Evolutionary conservation across 1,140 invertebrate species (phyloP), one percentile per base, ranked within the genome.

Genomic region (Cyclargus thomasi): DNA sequence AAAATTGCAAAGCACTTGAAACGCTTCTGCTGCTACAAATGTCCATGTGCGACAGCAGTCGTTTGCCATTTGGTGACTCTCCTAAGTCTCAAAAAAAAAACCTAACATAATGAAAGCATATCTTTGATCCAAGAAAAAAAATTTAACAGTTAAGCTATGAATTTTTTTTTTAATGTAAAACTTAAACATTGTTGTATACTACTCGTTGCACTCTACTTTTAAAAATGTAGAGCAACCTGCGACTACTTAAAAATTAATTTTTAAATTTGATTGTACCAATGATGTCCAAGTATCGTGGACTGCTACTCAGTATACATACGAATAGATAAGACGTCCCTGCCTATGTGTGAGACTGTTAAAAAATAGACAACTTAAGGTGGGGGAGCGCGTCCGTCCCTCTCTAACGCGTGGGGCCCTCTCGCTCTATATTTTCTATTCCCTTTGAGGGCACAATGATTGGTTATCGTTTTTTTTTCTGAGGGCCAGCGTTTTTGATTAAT

Each of bases 351-450:
- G 55, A 68, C 29, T 64, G 63, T 67, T 64, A 47, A 70, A 69
- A 70, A 68, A 64, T 63, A 53, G 53, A 59, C 55, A 59, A 59
- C 55, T 59, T 59, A 20, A 59, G 55, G 55, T 59, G 67, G 53
- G n/a, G 21, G 53, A 66, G 67, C 62, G 53, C 20, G 20, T 20
- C 53, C 62, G 11, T 70, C 69, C 20, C 64, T 16, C 53, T 67
- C 69, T 64, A 59, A 39, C 65, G 23, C 16, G 63, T 67, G 39
- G 4, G 5, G 39, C 53, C n/a, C 6, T 67, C 69, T 20, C 65
- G 29, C 29, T 70, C 65, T 63, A 36, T 55, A 20, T 70, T 62
- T 23, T 67, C 69, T 70, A 70, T 70, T 29, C 65, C 36, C 53
- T 67, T 67, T 47, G 35, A 59, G 47, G 67, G 64, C 47, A 67